Percentiles rank a stretch among this genome's conserved stretches.
phyloP scores from a whole-genome alignment of 64 coral and sea anemone species.

The Catalaphyllia jardinei region DNA sequence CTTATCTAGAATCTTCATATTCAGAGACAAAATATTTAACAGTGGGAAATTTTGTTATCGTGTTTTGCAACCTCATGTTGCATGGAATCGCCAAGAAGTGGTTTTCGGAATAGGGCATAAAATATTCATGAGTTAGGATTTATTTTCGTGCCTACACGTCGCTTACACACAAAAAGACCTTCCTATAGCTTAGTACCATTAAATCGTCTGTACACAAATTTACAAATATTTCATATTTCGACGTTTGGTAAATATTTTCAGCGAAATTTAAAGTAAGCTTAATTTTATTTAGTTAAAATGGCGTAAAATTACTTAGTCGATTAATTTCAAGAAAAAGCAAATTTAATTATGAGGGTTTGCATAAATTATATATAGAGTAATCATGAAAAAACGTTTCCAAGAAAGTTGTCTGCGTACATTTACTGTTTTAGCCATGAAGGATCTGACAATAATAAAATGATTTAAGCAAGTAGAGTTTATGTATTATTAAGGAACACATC shows the following conservation, averaged over 20 bases:
- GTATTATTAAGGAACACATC: no score
- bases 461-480: no score
- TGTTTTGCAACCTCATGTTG: slow-evolving; percentile 22
- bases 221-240: not conserved
- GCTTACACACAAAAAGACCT: not conserved
- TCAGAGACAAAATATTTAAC: slow-evolving; percentile 23
- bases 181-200: not conserved
- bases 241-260: not conserved
- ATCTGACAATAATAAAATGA: no score
- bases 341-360: not conserved
- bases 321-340: not conserved
- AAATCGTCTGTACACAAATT: not conserved
- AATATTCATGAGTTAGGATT: slow-evolving; percentile 31
- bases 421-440: no score
- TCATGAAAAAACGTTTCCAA: no score
- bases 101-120: not conserved
- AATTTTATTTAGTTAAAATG: not conserved
- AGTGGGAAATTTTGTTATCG: slow-evolving; percentile 22
- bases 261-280: not conserved
- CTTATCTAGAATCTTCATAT: not conserved
- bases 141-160: not conserved
- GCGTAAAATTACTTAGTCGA: not conserved
- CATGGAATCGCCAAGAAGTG: not conserved
- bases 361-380: not conserved
- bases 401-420: no score